Base-by-base conservation (phyloP, 2,888 invertebrate species). In the Zaprionus lineosus region DNA sequence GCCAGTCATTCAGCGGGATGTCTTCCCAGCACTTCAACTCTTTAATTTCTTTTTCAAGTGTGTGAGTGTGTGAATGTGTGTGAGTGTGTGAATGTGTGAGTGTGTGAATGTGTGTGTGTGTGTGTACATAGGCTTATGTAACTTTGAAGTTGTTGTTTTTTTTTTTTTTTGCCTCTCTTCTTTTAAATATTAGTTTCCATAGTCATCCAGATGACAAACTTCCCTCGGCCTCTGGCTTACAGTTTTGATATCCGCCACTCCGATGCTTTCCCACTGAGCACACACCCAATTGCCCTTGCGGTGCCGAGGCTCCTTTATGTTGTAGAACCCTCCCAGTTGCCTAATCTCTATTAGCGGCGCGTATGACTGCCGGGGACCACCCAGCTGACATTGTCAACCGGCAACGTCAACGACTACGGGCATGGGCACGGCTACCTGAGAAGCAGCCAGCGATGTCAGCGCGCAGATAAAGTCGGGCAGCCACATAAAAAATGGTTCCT, bases 271-370 rank as follows among this genome's bases (percentile, higher is more conserved):
- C n/a, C n/a, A n/a, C n/a, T 26, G 2, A 4, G 14, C 24, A 21
- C 52, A 58, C 58, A 58, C 39, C 44, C 61, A 59, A 51, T 34
- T 15, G 50, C 58, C 37, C 31, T 18, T 19, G 57, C 11, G 51
- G 51, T 31, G 47, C 34, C 34, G 56, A 18, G 36, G 31, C 26
- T 19, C 6, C 7, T 28, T 16, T 4, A 28, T 43, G 16, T 14
- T 18, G 31, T 24, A 6, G 15, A 34, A 24, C 44, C 37, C 36
- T 24, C 9, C 14, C 41, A 46, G 47, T 48, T 56, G 55, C 59
- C 74, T 77, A 77, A 77, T 77, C 81, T 76, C 61, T 76, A 76
- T 76, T 76, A 77, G 74, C 61, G 60, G 56, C 60, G 37, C 77
- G n/a, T 74, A 57, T 66, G 66, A 74, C 51, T 74, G 67, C 31